Base-by-base conservation (phyloP, 1,140 invertebrate species). In the Pachyrhynchus sulphureomaculatus region DNA sequence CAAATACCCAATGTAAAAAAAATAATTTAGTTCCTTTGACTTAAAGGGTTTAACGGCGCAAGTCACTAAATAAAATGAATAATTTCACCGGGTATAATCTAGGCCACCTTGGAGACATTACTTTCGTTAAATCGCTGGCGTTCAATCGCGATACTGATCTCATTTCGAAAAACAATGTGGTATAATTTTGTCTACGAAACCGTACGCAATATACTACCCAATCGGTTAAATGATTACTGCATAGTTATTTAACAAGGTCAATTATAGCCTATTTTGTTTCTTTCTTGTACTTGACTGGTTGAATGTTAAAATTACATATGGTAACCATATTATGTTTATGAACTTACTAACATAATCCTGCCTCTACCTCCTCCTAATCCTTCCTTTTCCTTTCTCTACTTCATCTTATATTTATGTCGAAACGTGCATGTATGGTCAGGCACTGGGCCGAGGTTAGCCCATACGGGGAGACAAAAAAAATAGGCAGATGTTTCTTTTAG, bases 101-200 rank as follows among this genome's bases (percentile, higher is more conserved):
- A 62, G 60, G 51, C 60, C 52, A 55, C 60, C 60, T 62, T 62
- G 60, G 32, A 44, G 52, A 49, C 60, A 55, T 48, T 52, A 42
- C 42, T 62, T 62, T 62, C 60, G 60, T 62, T 62, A 62, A 24
- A 24, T 45, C 37, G 42, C 33, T 51, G 21, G 52, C 34, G 60
- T 23, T 52, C 52, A 62, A 62, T 62, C 60, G 56, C 60, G 52
- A 48, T 54, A 32, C 32, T 29, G 34, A 62, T 62, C 59, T 29
- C 49, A 62, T 62, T 62, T 62, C 59, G 49, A 62, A 62, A 59
- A 62, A 62, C 59, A 62, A 62, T 62, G 59, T 62, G 54, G 45
- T 62, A 62, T 62, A 62, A 62, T 54, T 62, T 62, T 62, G 59
- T 54, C 59, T 62, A 62, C 59, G 24, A 36, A 51, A 26, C 51